phyloP scores from a whole-genome alignment of 2,113 vertebrate genomes.

The Naja naja region DNA sequence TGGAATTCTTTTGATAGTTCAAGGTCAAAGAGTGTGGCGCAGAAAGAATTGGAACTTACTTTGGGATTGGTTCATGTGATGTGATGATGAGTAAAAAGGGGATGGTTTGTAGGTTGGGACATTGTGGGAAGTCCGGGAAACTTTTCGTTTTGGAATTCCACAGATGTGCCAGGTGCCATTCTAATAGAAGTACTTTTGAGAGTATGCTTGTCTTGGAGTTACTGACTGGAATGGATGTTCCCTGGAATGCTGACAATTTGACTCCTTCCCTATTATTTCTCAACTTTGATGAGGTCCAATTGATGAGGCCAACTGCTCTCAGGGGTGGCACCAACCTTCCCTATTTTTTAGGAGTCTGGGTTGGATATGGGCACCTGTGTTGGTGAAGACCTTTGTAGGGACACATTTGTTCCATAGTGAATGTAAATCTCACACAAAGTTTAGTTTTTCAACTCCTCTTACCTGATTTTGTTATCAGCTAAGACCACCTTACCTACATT shows the following conservation, averaged over 20 bases:
- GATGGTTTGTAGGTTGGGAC: no score
- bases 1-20: no score
- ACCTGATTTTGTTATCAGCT: not conserved
- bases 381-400: not conserved
- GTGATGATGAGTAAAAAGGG: no score
- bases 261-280: not conserved
- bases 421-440: not conserved
- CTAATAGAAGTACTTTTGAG: no score
- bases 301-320: not conserved
- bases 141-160: no score
- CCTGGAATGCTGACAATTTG: not conserved
- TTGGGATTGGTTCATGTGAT: no score
- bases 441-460: not conserved
- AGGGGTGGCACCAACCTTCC: not conserved
- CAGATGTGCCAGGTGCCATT: no score
- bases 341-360: not conserved
- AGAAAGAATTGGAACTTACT: no score
- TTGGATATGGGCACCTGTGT: not conserved
- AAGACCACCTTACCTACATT: not conserved
- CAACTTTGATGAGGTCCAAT: not conserved
- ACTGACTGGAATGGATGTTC: no score
- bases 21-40: no score
- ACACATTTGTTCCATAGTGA: not conserved
- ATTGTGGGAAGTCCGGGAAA: no score
- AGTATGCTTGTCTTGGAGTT: no score